Evolutionary conservation across 2,113 vertebrate genomes (phyloP), one percentile per base, ranked within the genome.

Genomic region (Pterocles burchelli): DNA sequence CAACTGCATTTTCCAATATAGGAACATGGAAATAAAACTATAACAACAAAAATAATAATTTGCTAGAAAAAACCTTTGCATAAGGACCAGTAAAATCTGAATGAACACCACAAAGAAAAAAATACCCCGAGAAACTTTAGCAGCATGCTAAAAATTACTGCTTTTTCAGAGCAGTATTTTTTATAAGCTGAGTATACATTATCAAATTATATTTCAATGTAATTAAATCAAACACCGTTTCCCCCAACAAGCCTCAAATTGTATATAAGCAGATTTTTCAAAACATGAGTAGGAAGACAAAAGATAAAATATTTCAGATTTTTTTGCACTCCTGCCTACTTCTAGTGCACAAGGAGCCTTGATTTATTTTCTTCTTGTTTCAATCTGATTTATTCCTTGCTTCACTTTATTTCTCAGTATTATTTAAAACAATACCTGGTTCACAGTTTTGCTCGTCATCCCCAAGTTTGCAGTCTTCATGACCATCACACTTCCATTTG

Each of bases 401-500:
- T 81, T 55, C 8, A 24, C 34, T 76, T 49, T 55, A 26, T 26
- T n/a, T 36, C 25, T 75, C 57, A 57, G 46, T 13, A 41, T 72
- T 72, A 48, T 7, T 80, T 34, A 51, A 88, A 86, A 19, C 26
- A 36, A 36, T 99, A 99, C 98, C 99, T 96, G 98, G 98, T 67
- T 98, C 98, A 93, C 99, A 99, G 81, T 98, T 98, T 84, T 97
- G 99, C 96, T 99, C 99, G 10, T 99, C 99, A 51, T 99, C 99
- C 13, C 99, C 99, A 52, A 98, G 98, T 96, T 99, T 99, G 94
- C 99, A 99, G 78, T 99, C 99, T 92, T 99, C 99, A 7, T 99
- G 99, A 2, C 99, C 99, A 28, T 99, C 99, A 78, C 99, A 99
- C 80, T 98, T 97, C 99, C 99, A 99, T 86, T 98, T 99, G 1